Conservation (phyloP, 2,113 vertebrate genomes). For the Dipodomys merriami region DNA sequence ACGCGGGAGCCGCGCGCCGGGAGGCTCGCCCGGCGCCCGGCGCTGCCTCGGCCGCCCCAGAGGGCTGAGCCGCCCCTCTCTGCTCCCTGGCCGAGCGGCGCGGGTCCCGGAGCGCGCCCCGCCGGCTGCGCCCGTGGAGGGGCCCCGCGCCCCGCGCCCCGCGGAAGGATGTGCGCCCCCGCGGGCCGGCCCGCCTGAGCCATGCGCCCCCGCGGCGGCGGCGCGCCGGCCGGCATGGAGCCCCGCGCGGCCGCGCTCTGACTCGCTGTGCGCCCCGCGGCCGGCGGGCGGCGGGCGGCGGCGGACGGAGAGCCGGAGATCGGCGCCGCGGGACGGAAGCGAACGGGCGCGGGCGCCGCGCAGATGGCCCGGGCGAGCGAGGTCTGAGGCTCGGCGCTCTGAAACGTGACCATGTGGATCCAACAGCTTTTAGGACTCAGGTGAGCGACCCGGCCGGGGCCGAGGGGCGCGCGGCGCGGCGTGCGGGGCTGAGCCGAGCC, state of each 20-base stretch:
- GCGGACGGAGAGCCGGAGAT: slow-evolving; percentile 67
- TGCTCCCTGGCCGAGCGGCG: not conserved
- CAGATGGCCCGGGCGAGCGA: slow-evolving; percentile 81
- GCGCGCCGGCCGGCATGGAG: slow-evolving; percentile 79
- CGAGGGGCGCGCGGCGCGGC: slow-evolving; percentile 38
- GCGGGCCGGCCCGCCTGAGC: slow-evolving; percentile 77
- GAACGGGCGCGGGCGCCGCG: slow-evolving; percentile 72
- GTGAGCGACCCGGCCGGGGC: slow-evolving; percentile 77
- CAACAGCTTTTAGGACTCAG: slow-evolving; percentile 86
- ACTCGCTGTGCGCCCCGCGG: slow-evolving; percentile 78
- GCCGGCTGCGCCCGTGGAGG: slow-evolving; percentile 24
- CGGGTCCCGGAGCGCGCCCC: slow-evolving; percentile 39
- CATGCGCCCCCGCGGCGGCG: slow-evolving; percentile 78
- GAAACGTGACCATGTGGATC: slow-evolving; percentile 88
- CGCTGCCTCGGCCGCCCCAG: not conserved
- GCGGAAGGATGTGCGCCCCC: slow-evolving; percentile 72
- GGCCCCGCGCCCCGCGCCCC: slow-evolving; percentile 19
- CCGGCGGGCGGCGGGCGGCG: slow-evolving; percentile 74
- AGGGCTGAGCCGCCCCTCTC: slow-evolving; percentile 33
- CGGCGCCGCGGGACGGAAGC: slow-evolving; percentile 73
- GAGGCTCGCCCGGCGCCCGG: not conserved
- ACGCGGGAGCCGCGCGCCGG: slow-evolving; percentile 25
- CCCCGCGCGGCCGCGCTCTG: slow-evolving; percentile 77
- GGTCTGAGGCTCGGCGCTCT: slow-evolving; percentile 77
- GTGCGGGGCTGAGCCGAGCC: slow-evolving; percentile 20